These are phyloP conservation scores for Brachyalestes nurse DNA, from an alignment of 2,797 vertebrate genomes.

Conservation along the genomic window DNA sequence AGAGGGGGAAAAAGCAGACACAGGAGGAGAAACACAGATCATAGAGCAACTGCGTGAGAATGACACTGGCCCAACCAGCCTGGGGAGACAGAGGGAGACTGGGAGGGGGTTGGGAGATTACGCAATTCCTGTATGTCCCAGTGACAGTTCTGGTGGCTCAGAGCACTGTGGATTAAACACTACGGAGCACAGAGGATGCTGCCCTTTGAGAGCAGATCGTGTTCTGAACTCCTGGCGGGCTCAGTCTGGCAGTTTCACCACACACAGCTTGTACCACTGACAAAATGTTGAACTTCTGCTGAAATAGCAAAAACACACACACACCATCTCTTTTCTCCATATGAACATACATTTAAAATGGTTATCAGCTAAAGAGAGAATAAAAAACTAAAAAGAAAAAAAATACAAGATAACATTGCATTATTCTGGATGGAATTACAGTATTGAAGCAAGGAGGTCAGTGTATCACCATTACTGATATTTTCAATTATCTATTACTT, in stretches of 20 bases:
- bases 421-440: background rate
- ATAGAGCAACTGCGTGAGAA: slow-evolving; percentile 6
- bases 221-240: slow-evolving; percentile 49
- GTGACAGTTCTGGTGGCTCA: slow-evolving; percentile 21
- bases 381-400: too few species aligned
- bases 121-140: slow-evolving; percentile 26
- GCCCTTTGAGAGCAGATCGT: slow-evolving; percentile 40
- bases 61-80: slow-evolving; percentile 18
- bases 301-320: slow-evolving; percentile 38
- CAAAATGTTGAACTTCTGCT: slow-evolving; percentile 76
- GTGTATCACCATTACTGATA: background rate
- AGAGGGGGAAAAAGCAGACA: background rate
- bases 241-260: slow-evolving; percentile 59
- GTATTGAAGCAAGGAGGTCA: background rate
- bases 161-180: slow-evolving; percentile 27
- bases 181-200: slow-evolving; percentile 35
- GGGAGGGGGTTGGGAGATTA: slow-evolving; percentile 28
- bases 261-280: slow-evolving; percentile 76
- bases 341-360: background rate
- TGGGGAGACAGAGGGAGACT: background rate
- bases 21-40: slow-evolving; percentile 1
- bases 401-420: background rate
- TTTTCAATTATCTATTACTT: too few species aligned
- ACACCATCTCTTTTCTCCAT: background rate
- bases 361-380: too few species aligned